phyloP scores from a whole-genome alignment of 1,140 invertebrate species.

The Drosophila pachea region DNA sequence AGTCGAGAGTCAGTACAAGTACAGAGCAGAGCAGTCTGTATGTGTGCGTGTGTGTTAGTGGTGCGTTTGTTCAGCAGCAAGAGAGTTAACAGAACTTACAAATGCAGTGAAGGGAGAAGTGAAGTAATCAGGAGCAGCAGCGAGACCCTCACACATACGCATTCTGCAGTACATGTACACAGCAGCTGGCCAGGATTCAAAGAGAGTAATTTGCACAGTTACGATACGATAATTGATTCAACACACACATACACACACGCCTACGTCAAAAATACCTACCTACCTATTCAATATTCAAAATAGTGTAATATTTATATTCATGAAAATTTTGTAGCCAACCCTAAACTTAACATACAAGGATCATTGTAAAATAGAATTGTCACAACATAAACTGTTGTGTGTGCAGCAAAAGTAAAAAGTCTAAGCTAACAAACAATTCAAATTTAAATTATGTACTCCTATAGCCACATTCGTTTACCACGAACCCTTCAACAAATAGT shows the following conservation, averaged over 20 bases:
- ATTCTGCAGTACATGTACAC: slow-evolving; percentile 60
- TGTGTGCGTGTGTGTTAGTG: slow-evolving; percentile 26
- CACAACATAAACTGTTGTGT: slow-evolving; percentile 9
- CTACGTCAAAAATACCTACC: slow-evolving; percentile 48
- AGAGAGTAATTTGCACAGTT: slow-evolving; percentile 49
- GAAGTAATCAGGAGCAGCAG: slow-evolving; percentile 15
- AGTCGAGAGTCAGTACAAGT: slow-evolving; percentile 51
- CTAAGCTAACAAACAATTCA: slow-evolving; percentile 15
- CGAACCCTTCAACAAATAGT: slow-evolving; percentile 15
- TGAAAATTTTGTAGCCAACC: slow-evolving; percentile 40
- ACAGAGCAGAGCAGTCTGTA: slow-evolving; percentile 32
- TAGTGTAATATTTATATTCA: slow-evolving; percentile 62
- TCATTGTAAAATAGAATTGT: slow-evolving; percentile 57
- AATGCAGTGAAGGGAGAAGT: slow-evolving; percentile 22
- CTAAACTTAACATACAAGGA: slow-evolving; percentile 43
- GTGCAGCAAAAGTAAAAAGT: slow-evolving; percentile 23
- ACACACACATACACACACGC: slow-evolving; percentile 36
- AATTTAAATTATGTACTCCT: slow-evolving; percentile 37
- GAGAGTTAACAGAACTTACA: slow-evolving; percentile 36
- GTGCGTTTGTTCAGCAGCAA: slow-evolving; percentile 28
- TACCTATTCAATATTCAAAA: slow-evolving; percentile 41
- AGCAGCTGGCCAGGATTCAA: slow-evolving; percentile 66
- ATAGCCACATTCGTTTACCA: slow-evolving; percentile 26
- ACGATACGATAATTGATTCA: slow-evolving; percentile 49
- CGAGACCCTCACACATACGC: slow-evolving; percentile 38